phyloP scores from a whole-genome alignment of 2,888 invertebrate genomes.

The Drosophila lutescens region DNA sequence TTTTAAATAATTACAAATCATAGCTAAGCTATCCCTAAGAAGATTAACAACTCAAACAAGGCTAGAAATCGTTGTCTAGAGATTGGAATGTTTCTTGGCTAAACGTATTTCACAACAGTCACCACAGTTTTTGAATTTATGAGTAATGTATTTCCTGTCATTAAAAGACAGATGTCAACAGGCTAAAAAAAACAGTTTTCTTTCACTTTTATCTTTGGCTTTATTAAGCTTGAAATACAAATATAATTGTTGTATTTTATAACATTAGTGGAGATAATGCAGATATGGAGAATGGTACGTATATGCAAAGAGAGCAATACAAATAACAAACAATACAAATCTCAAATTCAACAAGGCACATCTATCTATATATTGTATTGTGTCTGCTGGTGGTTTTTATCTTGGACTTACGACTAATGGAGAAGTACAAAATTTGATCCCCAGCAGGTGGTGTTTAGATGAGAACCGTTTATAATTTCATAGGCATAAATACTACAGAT shows the following conservation, averaged over 20 bases:
- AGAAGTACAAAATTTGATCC: slow-evolving; percentile 17
- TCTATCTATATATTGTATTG: not conserved
- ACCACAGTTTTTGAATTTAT: not conserved
- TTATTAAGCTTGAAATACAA: slow-evolving; percentile 63
- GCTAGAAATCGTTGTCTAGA: too few relatives aligned
- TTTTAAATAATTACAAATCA: too few relatives aligned
- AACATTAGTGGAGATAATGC: slow-evolving; percentile 13
- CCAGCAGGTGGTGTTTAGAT: not conserved
- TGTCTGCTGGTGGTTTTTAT: slow-evolving; percentile 13
- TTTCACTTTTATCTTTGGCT: slow-evolving; percentile 67
- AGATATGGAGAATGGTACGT: slow-evolving; percentile 24
- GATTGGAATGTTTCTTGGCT: too few relatives aligned
- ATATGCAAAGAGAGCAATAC: slow-evolving; percentile 8
- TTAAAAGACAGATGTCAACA: not conserved
- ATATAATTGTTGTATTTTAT: slow-evolving; percentile 28
- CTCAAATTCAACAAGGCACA: slow-evolving; percentile 32
- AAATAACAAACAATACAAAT: slow-evolving; percentile 14
- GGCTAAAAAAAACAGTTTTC: not conserved
- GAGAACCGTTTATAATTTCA: slow-evolving; percentile 14
- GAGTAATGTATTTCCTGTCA: not conserved
- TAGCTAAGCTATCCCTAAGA: too few relatives aligned
- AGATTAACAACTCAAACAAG: too few relatives aligned
- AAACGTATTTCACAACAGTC: too few relatives aligned
- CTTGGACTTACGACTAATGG: slow-evolving; percentile 8
- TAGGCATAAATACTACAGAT: slow-evolving; percentile 45